Evolutionary conservation across 2,113 vertebrate genomes (phyloP).

Genomic region (Callorhinus ursinus): DNA sequence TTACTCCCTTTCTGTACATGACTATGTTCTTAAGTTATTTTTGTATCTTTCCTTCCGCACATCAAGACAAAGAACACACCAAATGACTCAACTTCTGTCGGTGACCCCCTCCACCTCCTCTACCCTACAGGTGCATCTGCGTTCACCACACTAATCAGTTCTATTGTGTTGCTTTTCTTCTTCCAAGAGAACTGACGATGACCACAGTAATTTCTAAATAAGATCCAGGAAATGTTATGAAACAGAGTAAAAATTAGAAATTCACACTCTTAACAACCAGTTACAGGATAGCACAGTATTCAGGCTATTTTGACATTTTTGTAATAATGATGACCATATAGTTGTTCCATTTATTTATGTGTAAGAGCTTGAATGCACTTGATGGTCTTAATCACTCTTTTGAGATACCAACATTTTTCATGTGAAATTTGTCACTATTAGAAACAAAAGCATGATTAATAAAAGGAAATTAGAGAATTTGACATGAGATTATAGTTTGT

Average conservation of each 20-base stretch:
- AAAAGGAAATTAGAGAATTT: background rate
- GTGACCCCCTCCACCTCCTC: slow-evolving; percentile 9
- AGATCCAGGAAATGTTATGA: slow-evolving; percentile 17
- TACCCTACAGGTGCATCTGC: background rate
- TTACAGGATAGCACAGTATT: background rate
- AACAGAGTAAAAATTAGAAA: background rate
- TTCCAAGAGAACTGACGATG: slow-evolving; percentile 14
- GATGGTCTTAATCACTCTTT: background rate
- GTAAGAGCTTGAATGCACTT: background rate
- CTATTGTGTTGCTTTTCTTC: background rate
- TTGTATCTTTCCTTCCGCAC: slow-evolving; percentile 35
- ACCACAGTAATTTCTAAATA: background rate
- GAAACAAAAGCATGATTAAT: background rate
- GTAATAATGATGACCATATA: background rate
- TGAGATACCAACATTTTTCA: background rate
- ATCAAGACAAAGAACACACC: background rate
- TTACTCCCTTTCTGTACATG: slow-evolving; percentile 7
- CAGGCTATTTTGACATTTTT: background rate
- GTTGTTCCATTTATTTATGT: background rate
- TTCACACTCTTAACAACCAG: background rate
- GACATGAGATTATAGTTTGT: background rate
- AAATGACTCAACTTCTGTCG: slow-evolving; percentile 17
- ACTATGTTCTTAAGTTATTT: slow-evolving; percentile 52
- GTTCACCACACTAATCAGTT: slow-evolving; percentile 18
- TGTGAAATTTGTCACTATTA: background rate